Conservation (phyloP, 2,113 vertebrate genomes). For the Xenopus tropicalis region DNA sequence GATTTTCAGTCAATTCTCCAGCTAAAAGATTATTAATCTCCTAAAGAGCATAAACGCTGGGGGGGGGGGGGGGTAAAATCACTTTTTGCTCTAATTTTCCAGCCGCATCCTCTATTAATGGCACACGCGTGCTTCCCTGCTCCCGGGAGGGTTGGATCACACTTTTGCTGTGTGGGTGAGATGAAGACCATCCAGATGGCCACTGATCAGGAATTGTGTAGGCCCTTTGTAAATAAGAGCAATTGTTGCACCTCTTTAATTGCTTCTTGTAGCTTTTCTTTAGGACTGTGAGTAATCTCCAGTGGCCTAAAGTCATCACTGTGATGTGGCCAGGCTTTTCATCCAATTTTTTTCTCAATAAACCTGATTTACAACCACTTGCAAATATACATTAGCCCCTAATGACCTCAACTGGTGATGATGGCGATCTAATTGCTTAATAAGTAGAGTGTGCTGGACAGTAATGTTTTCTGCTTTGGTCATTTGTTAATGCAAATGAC, state of each 20-base stretch:
- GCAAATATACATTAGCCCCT: slow-evolving; percentile 12
- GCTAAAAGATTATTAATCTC: slow-evolving; percentile 68
- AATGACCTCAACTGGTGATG: slow-evolving; percentile 27
- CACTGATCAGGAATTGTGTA: slow-evolving; percentile 33
- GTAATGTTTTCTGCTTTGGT: too few relatives aligned
- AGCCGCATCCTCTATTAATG: slow-evolving; percentile 18
- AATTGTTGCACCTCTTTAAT: slow-evolving; percentile 40
- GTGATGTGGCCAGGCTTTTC: slow-evolving; percentile 16
- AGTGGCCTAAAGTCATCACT: slow-evolving; percentile 15
- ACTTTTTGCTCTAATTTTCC: slow-evolving; percentile 63
- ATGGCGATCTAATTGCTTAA: slow-evolving; percentile 34
- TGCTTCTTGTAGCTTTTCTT: slow-evolving; percentile 28
- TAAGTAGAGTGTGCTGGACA: background rate
- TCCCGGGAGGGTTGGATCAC: slow-evolving; percentile 35
- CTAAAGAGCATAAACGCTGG: slow-evolving; percentile 68
- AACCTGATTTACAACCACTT: slow-evolving; percentile 19
- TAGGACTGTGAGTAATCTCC: slow-evolving; percentile 34
- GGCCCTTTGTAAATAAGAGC: slow-evolving; percentile 36
- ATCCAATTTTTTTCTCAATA: slow-evolving; percentile 28
- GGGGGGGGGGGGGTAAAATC: slow-evolving; percentile 41
- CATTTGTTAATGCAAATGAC: too few relatives aligned
- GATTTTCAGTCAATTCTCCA: slow-evolving; percentile 66
- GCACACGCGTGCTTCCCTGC: slow-evolving; percentile 26
- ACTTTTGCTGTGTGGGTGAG: slow-evolving; percentile 30
- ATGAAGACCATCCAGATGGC: slow-evolving; percentile 29